These are phyloP conservation scores for Schizopygopsis malacanthus DNA, from an alignment of 2,797 vertebrate species.

Conservation along the genomic window DNA sequence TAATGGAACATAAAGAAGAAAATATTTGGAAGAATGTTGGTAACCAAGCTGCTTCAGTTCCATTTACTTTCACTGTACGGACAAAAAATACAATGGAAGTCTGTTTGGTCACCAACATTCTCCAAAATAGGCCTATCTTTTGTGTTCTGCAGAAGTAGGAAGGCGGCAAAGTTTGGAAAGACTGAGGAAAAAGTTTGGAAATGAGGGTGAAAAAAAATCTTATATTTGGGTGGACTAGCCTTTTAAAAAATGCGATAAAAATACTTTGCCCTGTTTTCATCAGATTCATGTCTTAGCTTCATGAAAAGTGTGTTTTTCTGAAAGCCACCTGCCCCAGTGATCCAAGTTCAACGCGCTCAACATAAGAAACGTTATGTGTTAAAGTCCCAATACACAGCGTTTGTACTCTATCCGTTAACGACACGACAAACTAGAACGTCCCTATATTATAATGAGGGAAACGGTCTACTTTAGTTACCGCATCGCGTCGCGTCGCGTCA, in stretches of 20 bases:
- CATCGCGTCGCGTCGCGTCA: background rate
- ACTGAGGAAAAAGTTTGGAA: too few species aligned
- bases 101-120: background rate
- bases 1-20: background rate
- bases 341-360: too few species aligned
- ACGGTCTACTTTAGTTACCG: background rate
- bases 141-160: background rate
- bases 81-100: background rate
- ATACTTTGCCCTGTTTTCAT: background rate
- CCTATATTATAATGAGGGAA: background rate
- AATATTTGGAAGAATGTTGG: background rate
- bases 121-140: background rate
- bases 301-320: background rate
- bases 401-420: background rate
- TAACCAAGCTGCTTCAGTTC: background rate
- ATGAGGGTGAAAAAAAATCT: background rate
- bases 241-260: background rate
- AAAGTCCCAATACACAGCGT: background rate
- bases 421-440: background rate
- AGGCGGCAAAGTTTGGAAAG: background rate
- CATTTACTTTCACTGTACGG: background rate
- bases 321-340: background rate
- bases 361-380: background rate
- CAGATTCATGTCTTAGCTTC: background rate
- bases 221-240: background rate